Evolutionary conservation across 2,888 invertebrate genomes (phyloP).

Genomic region (Steinernema hermaphroditum): DNA sequence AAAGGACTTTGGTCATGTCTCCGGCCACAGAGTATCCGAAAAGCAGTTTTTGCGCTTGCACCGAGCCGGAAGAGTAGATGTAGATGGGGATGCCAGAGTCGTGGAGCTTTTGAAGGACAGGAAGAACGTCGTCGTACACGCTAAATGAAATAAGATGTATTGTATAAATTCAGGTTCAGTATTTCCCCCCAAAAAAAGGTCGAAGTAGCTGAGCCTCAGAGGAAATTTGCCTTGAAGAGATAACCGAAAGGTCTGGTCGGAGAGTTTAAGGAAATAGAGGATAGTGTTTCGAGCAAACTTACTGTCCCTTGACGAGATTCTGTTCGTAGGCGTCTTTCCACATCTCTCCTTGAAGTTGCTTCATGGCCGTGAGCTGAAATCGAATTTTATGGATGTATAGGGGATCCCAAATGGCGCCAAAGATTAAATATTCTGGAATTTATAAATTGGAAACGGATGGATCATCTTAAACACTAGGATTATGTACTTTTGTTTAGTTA

Average conservation of each 20-base stretch:
- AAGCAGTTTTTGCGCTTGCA: constrained; percentile 84
- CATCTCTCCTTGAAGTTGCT: constrained; percentile 85
- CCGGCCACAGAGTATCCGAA: constrained; percentile 80
- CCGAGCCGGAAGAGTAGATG: constrained; percentile 88
- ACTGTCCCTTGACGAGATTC: constrained; percentile 84
- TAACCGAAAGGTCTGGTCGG: too few species aligned
- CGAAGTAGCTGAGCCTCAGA: too few species aligned
- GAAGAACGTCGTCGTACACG: constrained; percentile 82
- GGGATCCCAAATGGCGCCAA: too few species aligned
- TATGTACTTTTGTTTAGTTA: too few species aligned
- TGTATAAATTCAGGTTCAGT: too few species aligned
- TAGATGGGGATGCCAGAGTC: constrained; percentile 76
- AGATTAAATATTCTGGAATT: too few species aligned
- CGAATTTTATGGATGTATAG: neutral
- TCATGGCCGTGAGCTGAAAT: constrained; percentile 72
- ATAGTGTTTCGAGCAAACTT: constrained; percentile 70
- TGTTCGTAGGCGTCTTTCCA: constrained; percentile 83
- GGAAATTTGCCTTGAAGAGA: too few species aligned
- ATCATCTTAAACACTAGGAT: too few species aligned
- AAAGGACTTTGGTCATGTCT: constrained; percentile 76
- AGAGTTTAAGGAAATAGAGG: constrained; percentile 17
- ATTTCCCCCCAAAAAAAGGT: too few species aligned
- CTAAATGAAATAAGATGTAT: constrained; percentile 71
- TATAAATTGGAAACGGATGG: too few species aligned
- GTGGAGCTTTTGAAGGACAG: constrained; percentile 77